Base-by-base conservation (phyloP, 2,113 vertebrate species). In the Cercocebus atys region DNA sequence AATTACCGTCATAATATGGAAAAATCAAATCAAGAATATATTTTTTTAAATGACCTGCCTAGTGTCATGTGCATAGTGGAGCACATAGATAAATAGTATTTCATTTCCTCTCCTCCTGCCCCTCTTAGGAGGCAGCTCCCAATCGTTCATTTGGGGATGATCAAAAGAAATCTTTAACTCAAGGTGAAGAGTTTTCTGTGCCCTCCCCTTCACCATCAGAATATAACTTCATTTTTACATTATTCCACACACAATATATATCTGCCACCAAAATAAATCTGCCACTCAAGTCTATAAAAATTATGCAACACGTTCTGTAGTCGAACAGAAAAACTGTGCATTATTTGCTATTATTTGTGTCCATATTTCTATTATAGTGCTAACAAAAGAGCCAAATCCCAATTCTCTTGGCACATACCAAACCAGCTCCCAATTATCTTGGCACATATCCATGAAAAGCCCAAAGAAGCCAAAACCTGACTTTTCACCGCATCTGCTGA, bases 401-500 rank as follows among this genome's bases (percentile, higher is more conserved):
- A 32, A 64, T 64, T 64, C 12, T 64, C 27, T 32, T 43, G 38
- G 75, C 80, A 89, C 70, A 14, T 30, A 35, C 79, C 85, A 79
- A 94, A 92, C 87, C 84, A 94, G 45, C 64, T 88, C 75, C 38
- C 95, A 68, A 13, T 80, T 82, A 79, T 72, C 83, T 92, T 95
- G 95, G 73, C 94, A 40, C 55, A 14, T 23, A 75, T 5, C 43
- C 68, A 38, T 32, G 57, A 57, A 93, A 91, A 96, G 52, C 88
- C 27, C 64, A 87, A 57, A 66, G 73, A 78, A 89, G 79, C 79
- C 89, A 50, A 89, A 95, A 80, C 43, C 61, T 50, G 38, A 50
- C 79, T 84, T 94, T 78, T 93, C 16, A 93, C 82, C 89, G 64
- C 90, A 92, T 96, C 83, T 96, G 38, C 87, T 81, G 73, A 95